phyloP scores from a whole-genome alignment of 2,888 invertebrate species.

The Temnothorax ravouxi region DNA sequence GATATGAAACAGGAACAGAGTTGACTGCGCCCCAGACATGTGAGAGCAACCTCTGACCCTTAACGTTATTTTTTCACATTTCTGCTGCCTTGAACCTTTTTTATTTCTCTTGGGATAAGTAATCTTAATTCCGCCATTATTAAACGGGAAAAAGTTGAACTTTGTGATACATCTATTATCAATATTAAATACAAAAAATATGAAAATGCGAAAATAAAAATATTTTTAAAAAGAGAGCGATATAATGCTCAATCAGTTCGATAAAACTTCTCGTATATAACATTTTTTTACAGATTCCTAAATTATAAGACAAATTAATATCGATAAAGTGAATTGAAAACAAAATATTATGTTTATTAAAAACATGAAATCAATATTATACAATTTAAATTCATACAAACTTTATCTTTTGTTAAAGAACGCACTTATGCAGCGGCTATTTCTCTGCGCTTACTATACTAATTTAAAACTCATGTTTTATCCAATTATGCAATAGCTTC shows the following conservation, averaged over 20 bases:
- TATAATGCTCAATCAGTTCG: neutral
- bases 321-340: neutral
- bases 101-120: neutral
- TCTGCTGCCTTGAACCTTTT: neutral
- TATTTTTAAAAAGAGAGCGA: neutral
- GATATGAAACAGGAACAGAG: slow-evolving; percentile 35
- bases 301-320: neutral
- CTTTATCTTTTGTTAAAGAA: neutral
- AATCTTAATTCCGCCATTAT: neutral
- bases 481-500: slow-evolving; percentile 79
- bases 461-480: slow-evolving; percentile 56
- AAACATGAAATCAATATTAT: neutral
- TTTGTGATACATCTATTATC: neutral
- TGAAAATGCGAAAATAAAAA: neutral
- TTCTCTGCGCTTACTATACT: neutral
- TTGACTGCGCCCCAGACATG: slow-evolving; percentile 20
- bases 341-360: neutral
- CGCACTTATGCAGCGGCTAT: neutral
- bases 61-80: slow-evolving; percentile 1
- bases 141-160: neutral
- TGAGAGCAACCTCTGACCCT: slow-evolving; percentile 46
- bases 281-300: neutral
- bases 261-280: neutral
- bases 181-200: neutral
- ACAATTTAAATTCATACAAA: neutral